Conservation (phyloP, 1,140 invertebrate genomes). For the Drosophila melanica region DNA sequence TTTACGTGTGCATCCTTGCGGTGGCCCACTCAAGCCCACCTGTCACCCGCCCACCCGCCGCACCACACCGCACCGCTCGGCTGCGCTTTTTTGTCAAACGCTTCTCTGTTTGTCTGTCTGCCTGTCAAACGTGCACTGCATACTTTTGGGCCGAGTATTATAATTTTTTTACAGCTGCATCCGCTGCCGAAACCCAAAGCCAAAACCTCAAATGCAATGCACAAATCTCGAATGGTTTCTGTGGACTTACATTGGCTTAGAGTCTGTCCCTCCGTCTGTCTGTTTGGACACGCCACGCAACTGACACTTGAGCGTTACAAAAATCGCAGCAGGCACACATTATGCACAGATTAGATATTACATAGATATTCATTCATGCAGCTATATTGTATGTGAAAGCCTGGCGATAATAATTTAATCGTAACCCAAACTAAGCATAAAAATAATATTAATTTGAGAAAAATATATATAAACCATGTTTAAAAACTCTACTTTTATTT, state of each 20-base stretch:
- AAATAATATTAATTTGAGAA: too few relatives aligned
- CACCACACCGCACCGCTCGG: neutral
- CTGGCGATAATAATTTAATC: too few relatives aligned
- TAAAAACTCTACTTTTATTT: too few relatives aligned
- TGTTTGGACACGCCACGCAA: neutral
- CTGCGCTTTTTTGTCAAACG: constrained; percentile 72
- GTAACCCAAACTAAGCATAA: too few relatives aligned
- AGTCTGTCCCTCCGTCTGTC: neutral
- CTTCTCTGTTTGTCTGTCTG: constrained; percentile 39
- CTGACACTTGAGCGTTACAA: too few relatives aligned
- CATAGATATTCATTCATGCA: too few relatives aligned
- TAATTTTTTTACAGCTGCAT: constrained; percentile 20
- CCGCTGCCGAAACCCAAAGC: constrained; percentile 13
- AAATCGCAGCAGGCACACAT: too few relatives aligned
- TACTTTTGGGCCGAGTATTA: constrained; percentile 60
- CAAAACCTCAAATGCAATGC: constrained; percentile 61
- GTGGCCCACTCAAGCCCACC: constrained; percentile 28
- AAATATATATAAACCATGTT: too few relatives aligned
- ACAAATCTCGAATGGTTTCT: constrained; percentile 29
- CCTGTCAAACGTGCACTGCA: constrained; percentile 73
- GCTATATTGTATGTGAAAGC: too few relatives aligned
- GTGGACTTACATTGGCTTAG: constrained; percentile 22
- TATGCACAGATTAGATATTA: too few relatives aligned
- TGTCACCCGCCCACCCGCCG: neutral
- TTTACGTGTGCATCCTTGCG: constrained; percentile 70